Conservation (phyloP, 2,797 vertebrate species). For the Rhinophrynus dorsalis region DNA sequence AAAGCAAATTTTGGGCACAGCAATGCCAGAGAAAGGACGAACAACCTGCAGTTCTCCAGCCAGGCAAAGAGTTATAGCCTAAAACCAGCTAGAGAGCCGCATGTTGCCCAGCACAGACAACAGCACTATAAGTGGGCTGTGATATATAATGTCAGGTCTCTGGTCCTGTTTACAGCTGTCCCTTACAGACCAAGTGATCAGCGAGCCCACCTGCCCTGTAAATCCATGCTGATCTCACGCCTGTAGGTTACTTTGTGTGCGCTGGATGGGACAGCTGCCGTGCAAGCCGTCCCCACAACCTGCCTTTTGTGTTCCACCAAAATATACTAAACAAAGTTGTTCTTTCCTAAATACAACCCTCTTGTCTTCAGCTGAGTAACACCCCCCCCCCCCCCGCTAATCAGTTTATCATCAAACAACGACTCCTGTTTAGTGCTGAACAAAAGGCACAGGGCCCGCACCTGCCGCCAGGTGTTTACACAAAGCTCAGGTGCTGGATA, state of each 20-base stretch:
- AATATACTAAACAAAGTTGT: not conserved
- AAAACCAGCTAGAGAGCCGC: too few relatives aligned
- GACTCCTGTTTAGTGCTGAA: not conserved
- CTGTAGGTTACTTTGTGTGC: not conserved
- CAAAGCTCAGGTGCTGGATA: constrained; percentile 2
- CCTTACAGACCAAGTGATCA: not conserved
- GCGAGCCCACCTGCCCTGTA: constrained; percentile 12
- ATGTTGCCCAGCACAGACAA: too few relatives aligned
- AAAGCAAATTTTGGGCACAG: too few relatives aligned
- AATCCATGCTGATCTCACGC: not conserved
- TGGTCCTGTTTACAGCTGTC: too few relatives aligned
- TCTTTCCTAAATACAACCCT: accelerated
- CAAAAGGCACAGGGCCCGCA: constrained; percentile 5
- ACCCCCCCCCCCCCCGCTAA: constrained; percentile 14
- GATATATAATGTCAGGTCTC: too few relatives aligned
- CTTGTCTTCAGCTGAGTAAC: not conserved
- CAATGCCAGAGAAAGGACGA: too few relatives aligned
- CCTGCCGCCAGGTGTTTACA: constrained; percentile 32
- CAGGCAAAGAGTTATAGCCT: too few relatives aligned
- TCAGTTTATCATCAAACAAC: constrained; percentile 38
- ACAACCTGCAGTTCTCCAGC: too few relatives aligned
- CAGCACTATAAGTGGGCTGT: too few relatives aligned
- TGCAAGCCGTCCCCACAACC: not conserved
- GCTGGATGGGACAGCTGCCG: not conserved
- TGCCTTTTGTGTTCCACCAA: not conserved